Evolutionary conservation across 2,797 vertebrate species (phyloP).

Genomic region (Bryconaethiops microstoma): DNA sequence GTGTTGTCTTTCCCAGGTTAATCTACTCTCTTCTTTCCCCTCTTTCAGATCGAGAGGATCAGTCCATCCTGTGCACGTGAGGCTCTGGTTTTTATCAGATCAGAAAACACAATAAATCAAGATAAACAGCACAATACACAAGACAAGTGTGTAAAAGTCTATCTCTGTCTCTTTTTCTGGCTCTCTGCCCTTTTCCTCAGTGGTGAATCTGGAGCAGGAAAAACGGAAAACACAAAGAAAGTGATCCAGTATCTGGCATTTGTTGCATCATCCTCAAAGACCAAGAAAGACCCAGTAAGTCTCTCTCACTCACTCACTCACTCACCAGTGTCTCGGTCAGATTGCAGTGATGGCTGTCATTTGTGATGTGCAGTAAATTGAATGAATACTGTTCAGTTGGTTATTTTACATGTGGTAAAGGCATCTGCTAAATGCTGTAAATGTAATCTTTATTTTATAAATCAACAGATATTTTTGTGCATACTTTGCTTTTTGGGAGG

Average conservation of each 20-base stretch:
- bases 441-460: too few species aligned
- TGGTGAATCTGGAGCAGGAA: constrained; percentile 95
- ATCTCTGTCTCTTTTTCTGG: background rate
- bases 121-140: too few species aligned
- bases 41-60: constrained; percentile 88
- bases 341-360: too few species aligned
- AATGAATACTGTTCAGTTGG: too few species aligned
- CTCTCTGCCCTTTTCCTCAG: constrained; percentile 68
- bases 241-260: constrained; percentile 96
- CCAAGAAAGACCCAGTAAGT: constrained; percentile 83
- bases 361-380: too few species aligned
- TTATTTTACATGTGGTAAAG: too few species aligned
- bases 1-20: too few species aligned
- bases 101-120: background rate
- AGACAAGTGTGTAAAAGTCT: too few species aligned
- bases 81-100: constrained; percentile 47
- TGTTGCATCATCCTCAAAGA: constrained; percentile 93
- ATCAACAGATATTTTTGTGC: too few species aligned
- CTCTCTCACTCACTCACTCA: background rate
- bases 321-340: background rate
- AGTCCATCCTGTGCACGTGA: constrained; percentile 99
- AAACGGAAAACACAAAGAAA: constrained; percentile 98
- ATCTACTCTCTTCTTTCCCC: background rate
- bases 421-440: too few species aligned
- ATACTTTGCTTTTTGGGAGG: too few species aligned